phyloP scores from a whole-genome alignment of 2,888 invertebrate species.

The Acrobasis repandana region DNA sequence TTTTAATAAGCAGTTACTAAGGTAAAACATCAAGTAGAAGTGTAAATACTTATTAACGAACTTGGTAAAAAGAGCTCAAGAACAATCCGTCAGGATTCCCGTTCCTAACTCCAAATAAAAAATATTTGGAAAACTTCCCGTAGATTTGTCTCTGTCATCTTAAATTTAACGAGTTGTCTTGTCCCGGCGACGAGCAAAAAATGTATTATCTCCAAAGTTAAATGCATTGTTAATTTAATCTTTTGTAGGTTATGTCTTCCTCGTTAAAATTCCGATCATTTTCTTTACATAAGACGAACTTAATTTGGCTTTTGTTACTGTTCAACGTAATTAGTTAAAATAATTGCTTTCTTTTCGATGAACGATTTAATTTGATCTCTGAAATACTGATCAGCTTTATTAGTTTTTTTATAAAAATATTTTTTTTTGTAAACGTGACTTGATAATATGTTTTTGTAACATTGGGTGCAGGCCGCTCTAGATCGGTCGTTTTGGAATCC shows the following conservation, averaged over 20 bases:
- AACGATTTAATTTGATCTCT: too few relatives aligned
- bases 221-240: conserved; percentile 2
- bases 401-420: too few relatives aligned
- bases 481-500: too few relatives aligned
- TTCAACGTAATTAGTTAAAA: not conserved
- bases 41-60: not conserved
- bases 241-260: not conserved
- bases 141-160: conserved; percentile 19
- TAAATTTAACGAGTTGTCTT: conserved; percentile 19
- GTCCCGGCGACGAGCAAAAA: not conserved
- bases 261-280: not conserved
- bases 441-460: too few relatives aligned
- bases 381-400: too few relatives aligned
- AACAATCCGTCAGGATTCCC: conserved; percentile 1
- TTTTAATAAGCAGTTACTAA: not conserved
- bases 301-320: not conserved
- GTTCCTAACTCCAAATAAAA: conserved; percentile 1
- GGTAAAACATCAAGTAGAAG: not conserved
- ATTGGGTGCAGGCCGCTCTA: too few relatives aligned
- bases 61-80: conserved; percentile 4
- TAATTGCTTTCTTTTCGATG: not conserved
- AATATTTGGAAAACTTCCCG: not conserved
- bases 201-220: conserved; percentile 11
- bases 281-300: not conserved
- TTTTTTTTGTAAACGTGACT: too few relatives aligned